phyloP scores from a whole-genome alignment of 2,888 invertebrate species.

The Yponomeuta plumbellus region DNA sequence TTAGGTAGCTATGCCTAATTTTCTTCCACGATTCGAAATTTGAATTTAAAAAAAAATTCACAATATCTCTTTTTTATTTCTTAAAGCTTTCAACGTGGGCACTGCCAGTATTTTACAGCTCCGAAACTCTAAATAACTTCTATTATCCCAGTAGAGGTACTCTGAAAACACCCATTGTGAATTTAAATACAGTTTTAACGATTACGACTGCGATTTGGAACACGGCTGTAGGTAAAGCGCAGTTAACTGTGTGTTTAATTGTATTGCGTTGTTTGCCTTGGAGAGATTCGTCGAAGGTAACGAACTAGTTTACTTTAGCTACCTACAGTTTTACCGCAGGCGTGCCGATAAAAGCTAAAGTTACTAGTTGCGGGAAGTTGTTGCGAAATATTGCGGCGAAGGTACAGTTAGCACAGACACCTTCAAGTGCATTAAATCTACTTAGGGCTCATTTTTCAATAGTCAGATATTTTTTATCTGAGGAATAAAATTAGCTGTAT shows the following conservation, averaged over 20 bases:
- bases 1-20: too few relatives aligned
- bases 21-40: too few relatives aligned
- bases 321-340: background rate
- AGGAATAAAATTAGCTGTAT: too few relatives aligned
- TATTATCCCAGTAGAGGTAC: background rate
- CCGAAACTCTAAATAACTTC: background rate
- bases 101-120: too few relatives aligned
- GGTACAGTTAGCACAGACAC: too few relatives aligned
- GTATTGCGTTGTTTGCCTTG: conserved; percentile 2
- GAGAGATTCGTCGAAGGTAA: conserved; percentile 2
- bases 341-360: background rate
- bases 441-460: too few relatives aligned
- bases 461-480: too few relatives aligned
- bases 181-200: background rate
- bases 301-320: background rate
- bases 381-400: too few relatives aligned
- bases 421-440: too few relatives aligned
- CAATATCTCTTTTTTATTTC: too few relatives aligned
- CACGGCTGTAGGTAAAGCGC: conserved; percentile 2
- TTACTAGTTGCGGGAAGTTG: background rate
- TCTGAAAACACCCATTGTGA: background rate
- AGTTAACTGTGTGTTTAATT: background rate
- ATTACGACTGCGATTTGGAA: background rate
- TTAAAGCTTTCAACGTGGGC: too few relatives aligned
- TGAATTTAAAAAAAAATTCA: too few relatives aligned